A percentile compares a stretch with the other conserved stretches of the same genome.
Conservation (phyloP, 2,888 invertebrate species). For the Acanthopleura granulata region DNA sequence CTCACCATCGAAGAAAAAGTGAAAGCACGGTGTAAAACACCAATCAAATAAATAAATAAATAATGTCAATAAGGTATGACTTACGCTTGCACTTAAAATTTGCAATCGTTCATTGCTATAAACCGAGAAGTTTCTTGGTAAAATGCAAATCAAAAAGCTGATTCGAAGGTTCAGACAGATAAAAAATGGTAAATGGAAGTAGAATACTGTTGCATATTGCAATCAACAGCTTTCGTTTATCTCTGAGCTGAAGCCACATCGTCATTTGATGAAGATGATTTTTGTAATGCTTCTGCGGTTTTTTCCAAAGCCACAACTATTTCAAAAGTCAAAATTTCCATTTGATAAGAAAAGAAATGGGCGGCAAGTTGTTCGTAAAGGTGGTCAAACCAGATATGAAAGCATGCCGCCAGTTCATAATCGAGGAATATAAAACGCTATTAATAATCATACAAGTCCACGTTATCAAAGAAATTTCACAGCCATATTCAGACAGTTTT, state of each 20-base stretch:
- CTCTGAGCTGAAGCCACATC: background rate
- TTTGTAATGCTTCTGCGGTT: background rate
- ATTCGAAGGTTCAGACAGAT: too few relatives aligned
- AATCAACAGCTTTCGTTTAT: background rate
- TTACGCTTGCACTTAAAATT: too few relatives aligned
- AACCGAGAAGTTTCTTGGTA: too few relatives aligned
- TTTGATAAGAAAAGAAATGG: background rate
- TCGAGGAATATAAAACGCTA: constrained; percentile 3
- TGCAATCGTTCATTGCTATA: too few relatives aligned
- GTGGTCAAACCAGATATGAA: background rate
- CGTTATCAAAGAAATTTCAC: background rate
- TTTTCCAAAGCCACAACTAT: background rate
- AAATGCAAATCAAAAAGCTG: too few relatives aligned
- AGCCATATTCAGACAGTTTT: constrained; percentile 1
- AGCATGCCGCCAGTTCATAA: constrained; percentile 10
- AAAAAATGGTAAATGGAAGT: too few relatives aligned
- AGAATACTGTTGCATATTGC: too few relatives aligned
- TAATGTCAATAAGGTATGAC: too few relatives aligned
- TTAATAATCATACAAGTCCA: constrained; percentile 4
- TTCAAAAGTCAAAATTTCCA: constrained; percentile 1
- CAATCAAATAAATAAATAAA: too few relatives aligned
- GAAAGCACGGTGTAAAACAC: too few relatives aligned
- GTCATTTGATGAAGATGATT: background rate
- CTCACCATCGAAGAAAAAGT: too few relatives aligned
- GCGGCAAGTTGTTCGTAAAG: background rate